phyloP scores from a whole-genome alignment of 2,797 vertebrate species.

The Lophius americanus region DNA sequence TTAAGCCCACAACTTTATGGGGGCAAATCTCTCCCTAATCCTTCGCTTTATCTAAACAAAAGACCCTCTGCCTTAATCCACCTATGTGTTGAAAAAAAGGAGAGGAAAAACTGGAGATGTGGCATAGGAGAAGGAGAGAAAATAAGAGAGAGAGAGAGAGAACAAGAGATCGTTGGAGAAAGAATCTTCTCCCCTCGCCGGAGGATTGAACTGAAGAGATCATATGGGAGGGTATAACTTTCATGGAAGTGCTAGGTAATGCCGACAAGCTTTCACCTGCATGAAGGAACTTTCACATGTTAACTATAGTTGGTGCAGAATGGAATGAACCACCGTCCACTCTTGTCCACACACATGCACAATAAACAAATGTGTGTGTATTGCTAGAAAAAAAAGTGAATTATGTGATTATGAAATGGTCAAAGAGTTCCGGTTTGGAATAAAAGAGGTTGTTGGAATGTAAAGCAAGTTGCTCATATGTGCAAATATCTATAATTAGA shows the following conservation, averaged over 20 bases:
- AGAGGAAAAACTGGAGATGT: conserved; percentile 66
- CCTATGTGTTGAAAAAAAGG: conserved; percentile 78
- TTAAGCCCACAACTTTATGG: conserved; percentile 96
- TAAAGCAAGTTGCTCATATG: neutral
- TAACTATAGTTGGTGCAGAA: neutral
- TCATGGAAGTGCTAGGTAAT: conserved; percentile 85
- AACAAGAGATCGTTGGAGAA: conserved; percentile 60
- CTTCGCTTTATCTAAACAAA: conserved; percentile 98
- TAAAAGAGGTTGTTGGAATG: neutral
- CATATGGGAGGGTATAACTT: conserved; percentile 84
- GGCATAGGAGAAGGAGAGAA: conserved; percentile 47
- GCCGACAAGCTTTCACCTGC: conserved; percentile 83
- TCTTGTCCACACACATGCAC: neutral
- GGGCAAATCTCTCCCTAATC: conserved; percentile 98
- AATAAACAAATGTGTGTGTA: neutral
- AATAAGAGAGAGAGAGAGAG: conserved; percentile 34
- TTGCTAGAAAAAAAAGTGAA: neutral
- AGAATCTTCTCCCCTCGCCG: conserved; percentile 76
- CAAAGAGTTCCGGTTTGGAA: neutral
- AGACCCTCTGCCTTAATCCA: conserved; percentile 85
- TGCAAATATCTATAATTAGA: neutral
- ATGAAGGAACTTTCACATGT: conserved; percentile 25
- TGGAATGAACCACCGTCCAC: neutral
- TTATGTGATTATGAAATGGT: neutral
- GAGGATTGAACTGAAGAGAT: conserved; percentile 86